phyloP scores from a whole-genome alignment of 2,113 vertebrate genomes.

The Camelus dromedarius region DNA sequence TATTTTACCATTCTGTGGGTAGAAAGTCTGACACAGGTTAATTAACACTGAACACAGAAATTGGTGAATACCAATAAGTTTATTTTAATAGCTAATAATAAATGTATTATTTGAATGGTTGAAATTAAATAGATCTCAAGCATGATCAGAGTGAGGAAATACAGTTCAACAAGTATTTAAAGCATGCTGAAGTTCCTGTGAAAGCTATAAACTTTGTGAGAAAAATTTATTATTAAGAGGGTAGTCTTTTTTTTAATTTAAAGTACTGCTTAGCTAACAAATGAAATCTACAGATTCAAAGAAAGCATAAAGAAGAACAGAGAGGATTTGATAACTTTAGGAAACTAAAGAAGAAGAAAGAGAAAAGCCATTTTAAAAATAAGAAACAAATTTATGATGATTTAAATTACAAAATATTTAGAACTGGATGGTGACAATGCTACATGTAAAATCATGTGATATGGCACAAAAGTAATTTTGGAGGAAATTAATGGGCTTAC shows the following conservation, averaged over 20 bases:
- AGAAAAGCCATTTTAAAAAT: neutral
- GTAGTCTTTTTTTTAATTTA: neutral
- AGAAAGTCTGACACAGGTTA: neutral
- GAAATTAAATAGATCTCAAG: neutral
- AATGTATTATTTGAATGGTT: neutral
- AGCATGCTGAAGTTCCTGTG: neutral
- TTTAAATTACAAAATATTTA: conserved; percentile 41
- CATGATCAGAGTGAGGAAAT: neutral
- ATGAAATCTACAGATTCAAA: neutral
- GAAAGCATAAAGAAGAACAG: neutral
- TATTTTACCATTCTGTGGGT: neutral
- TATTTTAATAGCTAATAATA: neutral
- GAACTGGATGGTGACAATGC: neutral
- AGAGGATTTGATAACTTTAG: neutral
- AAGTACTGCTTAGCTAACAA: neutral
- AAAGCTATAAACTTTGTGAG: neutral
- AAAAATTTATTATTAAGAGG: neutral
- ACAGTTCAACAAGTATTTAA: neutral
- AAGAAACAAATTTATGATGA: neutral
- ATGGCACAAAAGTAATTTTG: neutral
- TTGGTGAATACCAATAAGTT: neutral
- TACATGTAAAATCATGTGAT: neutral
- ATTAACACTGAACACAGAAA: neutral
- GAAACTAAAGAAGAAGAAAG: neutral
- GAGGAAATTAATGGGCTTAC: neutral